A percentile compares a stretch with the other conserved stretches of the same genome.
These are phyloP conservation scores for Mythimna ferrago DNA, from an alignment of 2,888 invertebrate genomes.

Conservation along the genomic window DNA sequence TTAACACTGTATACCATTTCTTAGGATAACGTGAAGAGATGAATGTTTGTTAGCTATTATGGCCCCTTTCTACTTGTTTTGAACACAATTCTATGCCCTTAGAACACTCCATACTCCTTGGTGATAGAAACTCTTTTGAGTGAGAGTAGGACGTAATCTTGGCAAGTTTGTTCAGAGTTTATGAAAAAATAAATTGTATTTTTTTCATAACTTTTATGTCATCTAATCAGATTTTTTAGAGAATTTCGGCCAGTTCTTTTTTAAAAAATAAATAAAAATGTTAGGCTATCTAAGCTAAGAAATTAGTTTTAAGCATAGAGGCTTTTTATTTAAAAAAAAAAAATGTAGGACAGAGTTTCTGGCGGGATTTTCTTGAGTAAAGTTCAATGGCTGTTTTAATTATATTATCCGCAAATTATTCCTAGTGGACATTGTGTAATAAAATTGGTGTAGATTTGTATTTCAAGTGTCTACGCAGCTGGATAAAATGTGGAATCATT, in stretches of 20 bases:
- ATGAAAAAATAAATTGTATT: background rate
- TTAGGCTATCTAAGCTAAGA: background rate
- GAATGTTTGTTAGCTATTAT: conserved; percentile 23
- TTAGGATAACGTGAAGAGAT: conserved; percentile 20
- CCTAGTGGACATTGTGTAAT: no score
- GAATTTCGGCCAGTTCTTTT: background rate
- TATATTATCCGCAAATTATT: no score
- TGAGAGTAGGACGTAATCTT: background rate
- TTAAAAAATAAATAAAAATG: background rate
- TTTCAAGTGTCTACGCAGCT: no score
- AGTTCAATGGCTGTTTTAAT: no score
- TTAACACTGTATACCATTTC: conserved; percentile 39
- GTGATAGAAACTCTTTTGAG: background rate
- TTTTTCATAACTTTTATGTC: background rate
- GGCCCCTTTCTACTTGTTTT: conserved; percentile 6
- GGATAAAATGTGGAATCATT: no score
- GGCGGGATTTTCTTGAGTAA: no score
- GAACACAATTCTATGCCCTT: conserved; percentile 4
- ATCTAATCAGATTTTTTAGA: background rate
- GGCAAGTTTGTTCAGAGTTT: background rate
- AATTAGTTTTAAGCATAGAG: background rate
- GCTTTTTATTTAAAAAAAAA: background rate
- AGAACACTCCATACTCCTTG: background rate
- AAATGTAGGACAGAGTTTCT: no score
- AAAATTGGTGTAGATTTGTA: no score